A percentile compares a stretch with the other conserved stretches of the same genome.
Conservation (phyloP, 1,140 invertebrate species). For the Aphaenogaster floridana region DNA sequence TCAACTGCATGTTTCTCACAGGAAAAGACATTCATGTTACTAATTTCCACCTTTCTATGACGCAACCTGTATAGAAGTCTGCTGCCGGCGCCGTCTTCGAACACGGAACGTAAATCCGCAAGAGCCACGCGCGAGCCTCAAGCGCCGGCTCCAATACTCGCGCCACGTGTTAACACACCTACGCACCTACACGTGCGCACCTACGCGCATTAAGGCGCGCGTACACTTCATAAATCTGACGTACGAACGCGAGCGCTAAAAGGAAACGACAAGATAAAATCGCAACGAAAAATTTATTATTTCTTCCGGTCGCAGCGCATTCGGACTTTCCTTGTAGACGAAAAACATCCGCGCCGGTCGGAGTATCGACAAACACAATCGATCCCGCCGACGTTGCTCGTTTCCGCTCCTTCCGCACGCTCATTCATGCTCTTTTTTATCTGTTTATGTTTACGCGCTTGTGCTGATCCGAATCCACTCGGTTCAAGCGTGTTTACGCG, state of each 20-base stretch:
- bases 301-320: background rate
- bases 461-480: background rate
- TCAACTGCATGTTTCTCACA: constrained; percentile 17
- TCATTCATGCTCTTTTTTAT: background rate
- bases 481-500: background rate
- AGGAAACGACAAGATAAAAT: background rate
- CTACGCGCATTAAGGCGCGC: background rate
- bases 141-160: constrained; percentile 61
- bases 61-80: background rate
- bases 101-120: constrained; percentile 76
- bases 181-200: constrained; percentile 28
- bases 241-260: background rate
- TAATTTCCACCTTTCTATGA: constrained; percentile 9
- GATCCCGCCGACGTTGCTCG: background rate
- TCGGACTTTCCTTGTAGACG: background rate
- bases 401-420: background rate
- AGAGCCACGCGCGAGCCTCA: constrained; percentile 47
- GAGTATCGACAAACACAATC: background rate
- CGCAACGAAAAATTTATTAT: background rate
- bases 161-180: constrained; percentile 21
- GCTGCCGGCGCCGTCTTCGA: constrained; percentile 58
- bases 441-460: constrained; percentile 6
- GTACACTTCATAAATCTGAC: background rate
- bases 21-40: background rate
- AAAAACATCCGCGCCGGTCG: background rate